phyloP scores from a whole-genome alignment of 2,113 vertebrate genomes.

The Pteronura brasiliensis region DNA sequence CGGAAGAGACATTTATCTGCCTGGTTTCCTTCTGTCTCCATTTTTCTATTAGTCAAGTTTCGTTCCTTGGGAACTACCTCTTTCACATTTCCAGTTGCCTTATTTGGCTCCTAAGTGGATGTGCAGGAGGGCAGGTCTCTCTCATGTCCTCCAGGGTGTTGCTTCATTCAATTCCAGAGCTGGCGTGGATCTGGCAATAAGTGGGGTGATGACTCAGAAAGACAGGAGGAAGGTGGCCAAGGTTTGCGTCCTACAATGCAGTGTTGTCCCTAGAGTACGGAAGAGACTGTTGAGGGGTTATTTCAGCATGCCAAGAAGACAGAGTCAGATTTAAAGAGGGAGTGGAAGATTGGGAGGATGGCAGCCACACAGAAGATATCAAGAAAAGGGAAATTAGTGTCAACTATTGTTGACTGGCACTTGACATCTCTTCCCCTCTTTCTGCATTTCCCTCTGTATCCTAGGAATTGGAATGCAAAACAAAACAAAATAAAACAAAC shows the following conservation, averaged over 20 bases:
- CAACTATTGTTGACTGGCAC: neutral
- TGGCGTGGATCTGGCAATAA: neutral
- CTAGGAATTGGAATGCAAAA: neutral
- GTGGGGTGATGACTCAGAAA: neutral
- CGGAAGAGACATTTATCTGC: neutral
- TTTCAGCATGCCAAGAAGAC: neutral
- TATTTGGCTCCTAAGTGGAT: neutral
- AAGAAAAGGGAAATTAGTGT: neutral
- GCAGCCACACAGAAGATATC: neutral
- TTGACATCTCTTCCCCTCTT: neutral
- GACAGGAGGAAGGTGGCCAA: neutral
- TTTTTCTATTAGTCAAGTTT: neutral
- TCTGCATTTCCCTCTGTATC: neutral
- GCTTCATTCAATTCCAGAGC: neutral
- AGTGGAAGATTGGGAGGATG: neutral
- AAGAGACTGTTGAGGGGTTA: neutral
- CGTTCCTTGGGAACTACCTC: neutral
- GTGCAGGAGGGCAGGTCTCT: neutral
- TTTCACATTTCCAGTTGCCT: neutral
- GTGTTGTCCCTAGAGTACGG: neutral
- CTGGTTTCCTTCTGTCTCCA: neutral
- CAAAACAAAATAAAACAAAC: neutral
- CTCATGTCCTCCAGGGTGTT: neutral
- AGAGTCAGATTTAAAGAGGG: neutral
- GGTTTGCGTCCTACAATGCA: neutral